These are phyloP conservation scores for Argyresthia goedartella DNA, from an alignment of 2,888 invertebrate genomes.

Conservation along the genomic window DNA sequence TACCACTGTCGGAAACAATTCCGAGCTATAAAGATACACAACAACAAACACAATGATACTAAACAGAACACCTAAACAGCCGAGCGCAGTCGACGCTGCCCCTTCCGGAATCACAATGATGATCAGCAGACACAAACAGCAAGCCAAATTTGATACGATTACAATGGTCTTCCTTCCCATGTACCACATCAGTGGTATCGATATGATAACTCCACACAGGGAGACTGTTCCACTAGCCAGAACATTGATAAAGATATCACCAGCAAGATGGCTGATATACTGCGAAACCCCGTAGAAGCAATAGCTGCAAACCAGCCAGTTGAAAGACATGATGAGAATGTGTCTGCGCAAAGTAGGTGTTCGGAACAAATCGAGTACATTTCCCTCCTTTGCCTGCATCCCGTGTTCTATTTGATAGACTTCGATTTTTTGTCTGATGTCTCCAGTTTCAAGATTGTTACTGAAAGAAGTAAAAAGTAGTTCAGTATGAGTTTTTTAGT, in stretches of 20 bases:
- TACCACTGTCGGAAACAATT: constrained; percentile 90
- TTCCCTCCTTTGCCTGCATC: constrained; percentile 38
- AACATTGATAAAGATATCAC: constrained; percentile 77
- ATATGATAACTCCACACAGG: constrained; percentile 67
- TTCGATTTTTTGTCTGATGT: constrained; percentile 37
- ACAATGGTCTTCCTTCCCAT: constrained; percentile 77
- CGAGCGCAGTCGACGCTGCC: constrained; percentile 61
- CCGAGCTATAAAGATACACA: constrained; percentile 88
- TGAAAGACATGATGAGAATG: constrained; percentile 73
- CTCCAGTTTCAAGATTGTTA: constrained; percentile 44
- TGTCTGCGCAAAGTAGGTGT: constrained; percentile 78
- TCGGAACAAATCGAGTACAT: constrained; percentile 73
- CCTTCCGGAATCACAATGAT: constrained; percentile 67
- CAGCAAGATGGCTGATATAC: neutral
- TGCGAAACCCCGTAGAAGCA: constrained; percentile 77
- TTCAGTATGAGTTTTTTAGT: no score
- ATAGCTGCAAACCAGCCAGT: constrained; percentile 80
- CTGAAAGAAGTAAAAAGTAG: no score
- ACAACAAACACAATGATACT: constrained; percentile 87
- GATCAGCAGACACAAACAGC: constrained; percentile 72
- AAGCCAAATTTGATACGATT: constrained; percentile 72
- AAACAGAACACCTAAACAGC: constrained; percentile 81
- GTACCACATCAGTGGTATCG: constrained; percentile 74
- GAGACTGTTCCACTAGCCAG: constrained; percentile 79
- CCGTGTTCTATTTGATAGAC: constrained; percentile 27